These are phyloP conservation scores for Platysternon megacephalum DNA, from an alignment of 2,113 vertebrate genomes.

Conservation along the genomic window DNA sequence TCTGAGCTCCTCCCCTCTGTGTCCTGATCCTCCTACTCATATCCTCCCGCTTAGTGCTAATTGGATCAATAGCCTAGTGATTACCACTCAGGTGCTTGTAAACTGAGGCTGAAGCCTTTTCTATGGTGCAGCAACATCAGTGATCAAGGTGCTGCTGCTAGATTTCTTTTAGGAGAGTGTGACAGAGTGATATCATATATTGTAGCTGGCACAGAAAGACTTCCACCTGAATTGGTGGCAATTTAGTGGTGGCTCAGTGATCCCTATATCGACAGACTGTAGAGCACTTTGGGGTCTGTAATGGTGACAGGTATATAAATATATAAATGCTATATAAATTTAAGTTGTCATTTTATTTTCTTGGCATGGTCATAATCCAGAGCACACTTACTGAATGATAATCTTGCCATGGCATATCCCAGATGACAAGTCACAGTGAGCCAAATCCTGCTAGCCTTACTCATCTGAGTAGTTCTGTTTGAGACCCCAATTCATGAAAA, in stretches of 20 bases:
- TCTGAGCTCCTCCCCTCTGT: not conserved
- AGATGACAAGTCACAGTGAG: not conserved
- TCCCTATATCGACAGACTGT: not conserved
- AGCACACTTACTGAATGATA: fast-evolving
- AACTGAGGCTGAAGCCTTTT: not conserved
- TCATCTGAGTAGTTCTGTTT: fast-evolving
- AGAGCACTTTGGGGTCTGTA: not conserved
- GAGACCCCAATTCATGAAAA: not conserved
- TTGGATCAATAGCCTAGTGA: not conserved
- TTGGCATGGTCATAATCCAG: not conserved
- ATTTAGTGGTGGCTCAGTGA: not conserved
- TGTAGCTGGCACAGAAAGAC: not conserved
- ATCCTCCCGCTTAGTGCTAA: not conserved
- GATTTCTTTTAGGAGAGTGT: not conserved
- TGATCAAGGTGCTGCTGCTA: not conserved
- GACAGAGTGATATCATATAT: conserved; percentile 13
- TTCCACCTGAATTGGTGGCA: conserved; percentile 61
- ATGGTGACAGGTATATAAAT: not conserved
- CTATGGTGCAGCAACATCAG: not conserved
- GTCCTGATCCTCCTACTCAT: not conserved
- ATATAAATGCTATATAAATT: not conserved
- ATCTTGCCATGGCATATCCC: not conserved
- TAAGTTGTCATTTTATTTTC: not conserved
- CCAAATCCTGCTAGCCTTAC: not conserved
- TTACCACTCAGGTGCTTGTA: not conserved